Evolutionary conservation across 2,888 invertebrate species (phyloP), one percentile per base, ranked within the genome.

Genomic region (Latheticus oryzae): DNA sequence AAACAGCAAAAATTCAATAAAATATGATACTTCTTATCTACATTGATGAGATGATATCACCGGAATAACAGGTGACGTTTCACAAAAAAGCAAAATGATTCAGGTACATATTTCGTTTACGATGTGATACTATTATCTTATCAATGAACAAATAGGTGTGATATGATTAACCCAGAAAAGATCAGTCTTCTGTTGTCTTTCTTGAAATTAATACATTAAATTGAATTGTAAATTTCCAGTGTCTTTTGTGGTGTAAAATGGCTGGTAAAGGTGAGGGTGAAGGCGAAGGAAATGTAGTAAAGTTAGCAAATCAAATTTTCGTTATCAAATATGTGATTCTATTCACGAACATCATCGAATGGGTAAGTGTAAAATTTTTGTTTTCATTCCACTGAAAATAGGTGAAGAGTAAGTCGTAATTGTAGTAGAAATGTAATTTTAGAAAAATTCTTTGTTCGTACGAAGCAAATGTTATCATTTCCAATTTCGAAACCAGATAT

Each of bases 241-340:
- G 45, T 17, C 40, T 23, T 52, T 47, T 45, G 35, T 52, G 32
- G 30, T 40, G 28, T 15, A 76, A 75, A 73, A 85, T 85, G 85
- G 84, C 83, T 28, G 83, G 83, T 58, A 80, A 79, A 66, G 85
- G 84, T 17, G 81, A 78, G 68, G 84, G 84, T n/a, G 80, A 78
- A 67, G 84, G 83, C 33, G 77, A 80, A 58, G 84, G 83, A 51
- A 78, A 80, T 53, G 81, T 80, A 1, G 80, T 81, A 16, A 85
- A 85, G 72, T 79, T 91, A 71, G 90, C 90, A 74, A 87, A 87
- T 64, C 87, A 88, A 73, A 91, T 92, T 70, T 87, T 87, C 62
- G 87, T 89, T 73, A 84, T 93, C 62, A 93, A 92, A 78, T 93
- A 91, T 78, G 88, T 89, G 35, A 80, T 93, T 62, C 88, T 93